A percentile compares a stretch with the other conserved stretches of the same genome.
Conservation (phyloP, 2,113 vertebrate genomes). For the Rhombomys opimus region DNA sequence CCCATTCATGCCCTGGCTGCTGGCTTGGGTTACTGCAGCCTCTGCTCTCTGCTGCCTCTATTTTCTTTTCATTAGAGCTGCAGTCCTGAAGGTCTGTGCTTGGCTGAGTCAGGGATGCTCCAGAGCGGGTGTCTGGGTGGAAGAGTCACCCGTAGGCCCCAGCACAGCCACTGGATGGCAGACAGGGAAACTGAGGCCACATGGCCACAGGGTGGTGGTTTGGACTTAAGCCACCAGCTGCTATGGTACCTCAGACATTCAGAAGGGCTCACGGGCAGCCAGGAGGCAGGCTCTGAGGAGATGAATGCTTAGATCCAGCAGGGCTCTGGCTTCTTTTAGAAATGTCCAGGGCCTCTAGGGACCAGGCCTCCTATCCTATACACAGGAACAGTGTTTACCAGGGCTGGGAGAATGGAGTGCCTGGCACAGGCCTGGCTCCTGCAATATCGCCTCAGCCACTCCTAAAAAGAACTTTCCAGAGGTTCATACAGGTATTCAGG, state of each 20-base stretch:
- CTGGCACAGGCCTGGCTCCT: background rate
- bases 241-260: background rate
- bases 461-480: background rate
- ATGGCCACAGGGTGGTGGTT: background rate
- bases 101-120: slow-evolving; percentile 73
- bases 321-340: background rate
- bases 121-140: background rate
- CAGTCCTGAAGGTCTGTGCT: slow-evolving; percentile 70
- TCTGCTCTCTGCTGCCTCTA: slow-evolving; percentile 73
- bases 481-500: background rate
- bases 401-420: background rate
- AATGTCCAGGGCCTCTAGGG: background rate
- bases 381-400: background rate
- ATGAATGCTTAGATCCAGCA: too few relatives aligned
- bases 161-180: background rate
- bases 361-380: background rate
- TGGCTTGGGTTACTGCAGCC: slow-evolving; percentile 66
- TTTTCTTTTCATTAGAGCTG: slow-evolving; percentile 87
- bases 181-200: slow-evolving; percentile 38
- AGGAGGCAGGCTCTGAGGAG: background rate
- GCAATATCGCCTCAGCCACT: background rate
- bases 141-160: background rate
- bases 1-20: slow-evolving; percentile 68
- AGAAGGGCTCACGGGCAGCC: background rate
- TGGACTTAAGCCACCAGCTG: background rate